Base-by-base conservation (phyloP, 2,888 invertebrate species). In the Rotaria sp. region DNA sequence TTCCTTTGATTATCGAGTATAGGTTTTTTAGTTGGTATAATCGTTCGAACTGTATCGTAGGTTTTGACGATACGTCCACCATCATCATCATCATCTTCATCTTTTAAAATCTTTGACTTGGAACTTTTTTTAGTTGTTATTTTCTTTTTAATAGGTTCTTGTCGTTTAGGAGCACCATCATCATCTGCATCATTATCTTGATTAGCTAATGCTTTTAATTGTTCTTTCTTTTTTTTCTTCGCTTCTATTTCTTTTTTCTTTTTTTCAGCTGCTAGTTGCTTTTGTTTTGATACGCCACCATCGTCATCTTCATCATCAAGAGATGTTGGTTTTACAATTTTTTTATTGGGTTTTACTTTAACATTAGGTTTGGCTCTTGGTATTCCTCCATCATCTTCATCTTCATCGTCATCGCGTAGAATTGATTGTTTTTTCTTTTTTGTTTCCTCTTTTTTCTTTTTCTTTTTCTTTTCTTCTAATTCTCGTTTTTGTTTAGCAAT, bases 41-140 rank as follows among this genome's bases (percentile, higher is more conserved):
- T 80, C 26, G 10, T 41, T 80, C 8, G 1, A 26, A 80, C 21
- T 8, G 45, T 45, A 15, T 80, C 80, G 11, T 35, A 80, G 1
- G 80, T 80, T 80, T 80, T 80, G n/a, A n/a, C 26, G 11, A 45
- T 45, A 10, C 41, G 41, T 26, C 80, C 80, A 45, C 80, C 80
- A 80, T 80, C 80, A 18, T 80, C 80, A n/a, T 80, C 80, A 45
- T 35, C 80, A 45, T 80, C 80, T 5, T 45, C 41, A 10, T 80
- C 80, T 26, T 45, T 45, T 21, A 26, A 26, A 5, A 80, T 26
- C 26, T 41, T 4, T 45, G 26, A 15, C 45, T 80, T 80, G 1
- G 80, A n/a, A 15, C 35, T 38, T 67, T 59, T 59, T 30, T 59
- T 30, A 11, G n/a, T 30, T 30, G 59, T 1, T 13, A 0, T 10